Evolutionary conservation across 2,113 vertebrate species (phyloP).

Genomic region (Holacanthus passer): DNA sequence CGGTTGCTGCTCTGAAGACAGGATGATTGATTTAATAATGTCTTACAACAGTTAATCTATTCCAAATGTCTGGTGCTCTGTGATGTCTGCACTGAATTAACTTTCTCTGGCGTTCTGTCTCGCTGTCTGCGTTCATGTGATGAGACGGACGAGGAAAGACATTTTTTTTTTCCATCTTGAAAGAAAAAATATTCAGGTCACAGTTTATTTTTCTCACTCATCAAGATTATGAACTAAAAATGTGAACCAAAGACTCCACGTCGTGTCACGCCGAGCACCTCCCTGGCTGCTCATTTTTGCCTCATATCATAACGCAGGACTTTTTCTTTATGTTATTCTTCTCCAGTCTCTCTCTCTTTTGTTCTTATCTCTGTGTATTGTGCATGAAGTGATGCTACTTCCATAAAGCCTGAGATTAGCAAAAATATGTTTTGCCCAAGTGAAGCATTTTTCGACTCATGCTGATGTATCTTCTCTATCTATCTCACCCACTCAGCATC

Average conservation of each 20-base stretch:
- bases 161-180: constrained; percentile 4
- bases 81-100: neutral
- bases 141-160: too few relatives aligned
- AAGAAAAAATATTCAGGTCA: neutral
- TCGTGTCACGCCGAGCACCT: too few relatives aligned
- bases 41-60: constrained; percentile 16
- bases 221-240: neutral
- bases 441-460: neutral
- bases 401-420: neutral
- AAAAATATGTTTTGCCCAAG: neutral
- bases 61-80: constrained; percentile 6
- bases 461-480: neutral
- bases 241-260: too few relatives aligned
- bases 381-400: too few relatives aligned
- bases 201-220: neutral
- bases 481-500: too few relatives aligned
- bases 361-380: neutral
- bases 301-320: too few relatives aligned
- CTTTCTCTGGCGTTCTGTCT: neutral
- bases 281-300: too few relatives aligned
- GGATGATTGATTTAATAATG: constrained; percentile 39
- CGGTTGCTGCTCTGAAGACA: constrained; percentile 20
- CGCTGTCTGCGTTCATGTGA: neutral
- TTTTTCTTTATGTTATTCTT: neutral
- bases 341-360: neutral